Base-by-base conservation (phyloP, 2,888 invertebrate species). In the Pristionchus entomophagus region DNA sequence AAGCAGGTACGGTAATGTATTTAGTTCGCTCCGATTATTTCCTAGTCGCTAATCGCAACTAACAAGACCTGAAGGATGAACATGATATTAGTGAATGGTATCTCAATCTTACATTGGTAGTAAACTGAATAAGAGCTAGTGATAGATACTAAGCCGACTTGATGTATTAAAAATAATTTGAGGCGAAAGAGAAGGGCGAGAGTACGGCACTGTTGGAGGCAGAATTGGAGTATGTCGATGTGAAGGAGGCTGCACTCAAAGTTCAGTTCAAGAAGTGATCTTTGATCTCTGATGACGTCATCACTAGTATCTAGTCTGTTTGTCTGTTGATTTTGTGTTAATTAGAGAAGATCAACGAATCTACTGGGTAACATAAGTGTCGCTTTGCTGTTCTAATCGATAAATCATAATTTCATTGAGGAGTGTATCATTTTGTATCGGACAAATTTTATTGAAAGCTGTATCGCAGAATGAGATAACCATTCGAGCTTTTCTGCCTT, bases 211-310 rank as follows among this genome's bases (percentile, higher is more conserved):
- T 92, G 53, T 87, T 92, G 19, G 82, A 91, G 86, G 92, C 92
- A 5, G 88, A 92, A 77, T 85, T 92, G 56, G 91, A 90, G 29
- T 92, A 92, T 82, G 91, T 92, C 19, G 92, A 92, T 84, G 92
- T 92, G 62, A 92, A 92, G 82, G 92, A 92, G 87, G 92, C 89
- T 41, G 92, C 92, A 22, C 81, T 91, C 62, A 86, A 89, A 85
- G 85, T 91, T 51, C 90, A 92, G 73, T 91, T 91, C 86, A 88
- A 90, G 81, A 88, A 91, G 45, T 78, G 38, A 69, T 69, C 22
- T 38, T 69, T 41, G 69, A 38, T 69, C 69, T 62, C 12, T 32
- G 22, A 22, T 69, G 32, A 38, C 0, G 32, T 35, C 35, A 35
- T 65, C 65, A 19, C 19, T 0, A 17, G 12, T 62, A 29, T 62